A percentile compares a stretch with the other conserved stretches of the same genome.
Conservation (phyloP, 2,888 invertebrate species). For the Thysanoteuthis rhombus region DNA sequence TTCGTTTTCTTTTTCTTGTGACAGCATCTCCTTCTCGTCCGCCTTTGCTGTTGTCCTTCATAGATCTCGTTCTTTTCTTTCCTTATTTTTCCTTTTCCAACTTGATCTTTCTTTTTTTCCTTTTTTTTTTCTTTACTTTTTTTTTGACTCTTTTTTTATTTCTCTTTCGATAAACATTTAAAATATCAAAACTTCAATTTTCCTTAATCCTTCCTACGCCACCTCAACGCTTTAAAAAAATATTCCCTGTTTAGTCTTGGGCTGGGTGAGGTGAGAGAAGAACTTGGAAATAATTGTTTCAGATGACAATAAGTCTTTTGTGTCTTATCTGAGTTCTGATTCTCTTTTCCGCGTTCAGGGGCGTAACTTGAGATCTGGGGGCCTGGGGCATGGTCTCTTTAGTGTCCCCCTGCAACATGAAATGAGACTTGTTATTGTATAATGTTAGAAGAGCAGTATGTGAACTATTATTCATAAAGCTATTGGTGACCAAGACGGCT, state of each 20-base stretch:
- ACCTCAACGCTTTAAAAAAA: neutral
- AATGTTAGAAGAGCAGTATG: too few species aligned
- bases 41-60: neutral
- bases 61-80: neutral
- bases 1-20: neutral
- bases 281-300: neutral
- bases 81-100: neutral
- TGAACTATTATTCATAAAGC: too few species aligned
- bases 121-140: neutral
- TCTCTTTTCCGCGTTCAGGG: too few species aligned
- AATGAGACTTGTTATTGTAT: too few species aligned
- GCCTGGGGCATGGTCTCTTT: too few species aligned
- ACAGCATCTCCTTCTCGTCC: neutral
- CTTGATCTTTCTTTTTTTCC: neutral
- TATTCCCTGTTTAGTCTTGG: neutral
- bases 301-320: neutral
- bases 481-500: too few species aligned
- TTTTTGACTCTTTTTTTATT: neutral
- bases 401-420: too few species aligned
- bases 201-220: neutral
- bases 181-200: neutral
- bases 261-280: neutral
- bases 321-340: too few species aligned
- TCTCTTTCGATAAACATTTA: neutral
- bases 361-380: too few species aligned